Evolutionary conservation across 2,113 vertebrate genomes (phyloP).

Genomic region (Petromus typicus): DNA sequence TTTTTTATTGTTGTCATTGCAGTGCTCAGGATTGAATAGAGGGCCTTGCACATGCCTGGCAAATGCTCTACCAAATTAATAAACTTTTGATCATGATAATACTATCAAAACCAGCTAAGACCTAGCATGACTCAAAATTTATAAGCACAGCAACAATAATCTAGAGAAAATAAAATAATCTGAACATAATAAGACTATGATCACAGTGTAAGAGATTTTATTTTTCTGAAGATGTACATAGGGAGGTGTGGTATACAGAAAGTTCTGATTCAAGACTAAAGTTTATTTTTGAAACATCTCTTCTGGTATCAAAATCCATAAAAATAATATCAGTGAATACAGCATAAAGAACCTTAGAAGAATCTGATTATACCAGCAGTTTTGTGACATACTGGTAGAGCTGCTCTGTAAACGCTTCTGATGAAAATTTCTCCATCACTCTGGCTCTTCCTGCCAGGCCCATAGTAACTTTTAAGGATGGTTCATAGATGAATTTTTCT

Average conservation of each 20-base stretch:
- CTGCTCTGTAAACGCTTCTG: slow-evolving; percentile 93
- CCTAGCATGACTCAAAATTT: slow-evolving; percentile 19
- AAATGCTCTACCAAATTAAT: not conserved
- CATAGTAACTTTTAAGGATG: slow-evolving; percentile 91
- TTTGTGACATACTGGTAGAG: slow-evolving; percentile 91
- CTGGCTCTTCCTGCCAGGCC: slow-evolving; percentile 93
- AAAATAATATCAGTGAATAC: not conserved
- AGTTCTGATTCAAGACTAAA: slow-evolving; percentile 48
- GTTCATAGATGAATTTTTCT: slow-evolving; percentile 91
- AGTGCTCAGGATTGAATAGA: not conserved
- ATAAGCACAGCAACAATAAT: slow-evolving; percentile 7
- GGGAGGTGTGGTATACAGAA: not conserved
- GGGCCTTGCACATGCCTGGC: not conserved
- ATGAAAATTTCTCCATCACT: slow-evolving; percentile 94
- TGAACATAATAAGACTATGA: not conserved
- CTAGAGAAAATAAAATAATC: slow-evolving; percentile 47
- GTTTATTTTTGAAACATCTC: slow-evolving; percentile 9
- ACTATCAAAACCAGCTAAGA: slow-evolving; percentile 55
- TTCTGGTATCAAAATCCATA: slow-evolving; percentile 21
- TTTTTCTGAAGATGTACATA: not conserved
- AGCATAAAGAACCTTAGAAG: not conserved
- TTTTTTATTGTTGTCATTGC: not conserved
- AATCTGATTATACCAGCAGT: slow-evolving; percentile 86
- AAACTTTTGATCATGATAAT: slow-evolving; percentile 8
- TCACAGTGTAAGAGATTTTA: not conserved